A percentile compares a stretch with the other conserved stretches of the same genome.
phyloP scores from a whole-genome alignment of 64 coral and sea anemone genomes.

The Montipora cactus region DNA sequence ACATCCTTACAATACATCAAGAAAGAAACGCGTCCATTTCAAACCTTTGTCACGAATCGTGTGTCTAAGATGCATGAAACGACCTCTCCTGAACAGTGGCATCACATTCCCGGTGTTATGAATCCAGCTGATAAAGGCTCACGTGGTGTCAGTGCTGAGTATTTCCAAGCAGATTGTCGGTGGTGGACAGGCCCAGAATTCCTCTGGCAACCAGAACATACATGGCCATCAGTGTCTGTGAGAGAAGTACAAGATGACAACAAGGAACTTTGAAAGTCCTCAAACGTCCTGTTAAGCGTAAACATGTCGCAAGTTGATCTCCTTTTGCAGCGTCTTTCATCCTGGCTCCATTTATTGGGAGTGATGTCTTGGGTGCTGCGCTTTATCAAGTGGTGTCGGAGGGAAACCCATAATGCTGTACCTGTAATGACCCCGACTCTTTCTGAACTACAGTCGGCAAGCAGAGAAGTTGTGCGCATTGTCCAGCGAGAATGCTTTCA shows the following conservation, averaged over 20 bases:
- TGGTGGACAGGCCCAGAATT: conserved; percentile 45
- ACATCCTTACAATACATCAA: too few relatives aligned
- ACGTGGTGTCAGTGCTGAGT: conserved; percentile 6
- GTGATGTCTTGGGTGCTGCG: too few relatives aligned
- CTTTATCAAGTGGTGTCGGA: too few relatives aligned
- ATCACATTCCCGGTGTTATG: neutral
- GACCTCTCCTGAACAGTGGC: conserved; percentile 35
- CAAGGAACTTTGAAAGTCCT: neutral
- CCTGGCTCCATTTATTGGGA: too few relatives aligned
- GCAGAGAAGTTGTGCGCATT: too few relatives aligned
- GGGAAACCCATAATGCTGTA: too few relatives aligned
- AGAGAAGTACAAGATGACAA: conserved; percentile 7
- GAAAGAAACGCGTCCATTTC: conserved; percentile 14
- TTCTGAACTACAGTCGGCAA: too few relatives aligned
- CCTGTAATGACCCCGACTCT: too few relatives aligned
- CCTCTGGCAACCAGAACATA: conserved; percentile 22
- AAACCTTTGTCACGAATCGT: conserved; percentile 39
- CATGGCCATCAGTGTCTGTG: neutral
- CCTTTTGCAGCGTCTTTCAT: too few relatives aligned
- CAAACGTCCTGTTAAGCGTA: neutral
- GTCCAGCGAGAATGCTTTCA: too few relatives aligned
- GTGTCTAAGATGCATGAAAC: conserved; percentile 17
- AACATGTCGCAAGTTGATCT: neutral
- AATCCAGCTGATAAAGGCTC: conserved; percentile 43
- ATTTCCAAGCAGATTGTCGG: neutral